phyloP scores from a whole-genome alignment of 2,888 invertebrate genomes.

The Tetramorium bicarinatum region DNA sequence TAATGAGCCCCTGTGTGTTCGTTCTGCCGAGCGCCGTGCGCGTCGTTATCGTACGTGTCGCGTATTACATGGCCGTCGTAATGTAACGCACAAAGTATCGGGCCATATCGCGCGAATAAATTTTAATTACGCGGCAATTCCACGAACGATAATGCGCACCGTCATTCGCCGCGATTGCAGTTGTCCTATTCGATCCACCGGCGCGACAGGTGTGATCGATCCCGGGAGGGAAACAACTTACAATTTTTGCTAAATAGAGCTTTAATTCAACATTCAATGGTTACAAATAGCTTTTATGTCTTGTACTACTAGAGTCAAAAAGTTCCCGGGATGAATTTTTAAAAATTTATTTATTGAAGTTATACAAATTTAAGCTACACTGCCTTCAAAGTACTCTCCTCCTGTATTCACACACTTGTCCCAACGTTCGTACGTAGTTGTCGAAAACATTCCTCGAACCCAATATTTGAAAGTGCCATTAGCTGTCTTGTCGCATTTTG shows the following conservation, averaged over 20 bases:
- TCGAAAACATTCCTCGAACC: too few species aligned
- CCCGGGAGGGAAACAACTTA: not conserved
- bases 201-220: slow-evolving; percentile 29
- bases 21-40: slow-evolving; percentile 26
- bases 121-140: slow-evolving; percentile 54
- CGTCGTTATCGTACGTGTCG: slow-evolving; percentile 52
- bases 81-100: slow-evolving; percentile 33
- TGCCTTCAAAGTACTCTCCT: too few species aligned
- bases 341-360: too few species aligned
- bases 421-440: too few species aligned
- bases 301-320: too few species aligned
- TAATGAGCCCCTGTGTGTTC: slow-evolving; percentile 36
- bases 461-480: too few species aligned
- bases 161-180: slow-evolving; percentile 52
- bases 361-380: too few species aligned
- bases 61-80: slow-evolving; percentile 51
- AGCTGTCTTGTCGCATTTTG: too few species aligned
- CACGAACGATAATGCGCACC: slow-evolving; percentile 46
- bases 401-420: too few species aligned
- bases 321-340: too few species aligned
- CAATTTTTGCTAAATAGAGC: slow-evolving; percentile 9
- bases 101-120: slow-evolving; percentile 48
- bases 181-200: slow-evolving; percentile 24
- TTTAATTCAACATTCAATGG: slow-evolving; percentile 16
- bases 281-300: not conserved